Evolutionary conservation across 2,797 vertebrate genomes (phyloP).

Genomic region (Fundulus diaphanus): DNA sequence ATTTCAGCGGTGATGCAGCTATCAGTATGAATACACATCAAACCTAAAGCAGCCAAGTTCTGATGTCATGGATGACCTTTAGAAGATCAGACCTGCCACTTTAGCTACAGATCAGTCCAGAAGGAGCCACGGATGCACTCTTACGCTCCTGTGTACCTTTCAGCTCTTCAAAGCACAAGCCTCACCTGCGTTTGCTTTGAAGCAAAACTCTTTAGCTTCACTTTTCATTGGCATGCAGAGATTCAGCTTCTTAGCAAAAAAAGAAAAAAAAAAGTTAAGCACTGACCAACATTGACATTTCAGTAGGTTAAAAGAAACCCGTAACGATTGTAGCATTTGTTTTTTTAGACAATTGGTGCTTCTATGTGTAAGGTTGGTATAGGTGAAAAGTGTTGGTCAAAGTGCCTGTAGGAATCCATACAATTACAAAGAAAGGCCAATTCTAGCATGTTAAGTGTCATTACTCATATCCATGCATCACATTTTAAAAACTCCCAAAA

Average conservation of each 20-base stretch:
- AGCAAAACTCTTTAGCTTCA: background rate
- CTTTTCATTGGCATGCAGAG: background rate
- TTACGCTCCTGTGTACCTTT: conserved; percentile 37
- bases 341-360: background rate
- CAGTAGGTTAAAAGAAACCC: background rate
- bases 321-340: background rate
- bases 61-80: conserved; percentile 85
- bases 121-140: conserved; percentile 38
- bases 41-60: conserved; percentile 67
- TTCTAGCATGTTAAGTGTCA: background rate
- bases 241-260: background rate
- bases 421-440: background rate
- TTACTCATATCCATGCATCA: background rate
- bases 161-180: conserved; percentile 1
- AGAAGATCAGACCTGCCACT: conserved; percentile 83
- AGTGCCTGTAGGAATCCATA: background rate
- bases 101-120: conserved; percentile 77
- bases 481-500: background rate
- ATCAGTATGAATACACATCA: conserved; percentile 80
- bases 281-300: background rate
- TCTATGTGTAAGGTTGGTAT: background rate
- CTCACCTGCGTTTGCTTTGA: conserved; percentile 6
- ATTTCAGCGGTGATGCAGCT: conserved; percentile 66
- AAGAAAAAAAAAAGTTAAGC: background rate
- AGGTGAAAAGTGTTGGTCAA: background rate